Conservation (phyloP, 2,113 vertebrate genomes). For the Pterophyllum scalare region DNA sequence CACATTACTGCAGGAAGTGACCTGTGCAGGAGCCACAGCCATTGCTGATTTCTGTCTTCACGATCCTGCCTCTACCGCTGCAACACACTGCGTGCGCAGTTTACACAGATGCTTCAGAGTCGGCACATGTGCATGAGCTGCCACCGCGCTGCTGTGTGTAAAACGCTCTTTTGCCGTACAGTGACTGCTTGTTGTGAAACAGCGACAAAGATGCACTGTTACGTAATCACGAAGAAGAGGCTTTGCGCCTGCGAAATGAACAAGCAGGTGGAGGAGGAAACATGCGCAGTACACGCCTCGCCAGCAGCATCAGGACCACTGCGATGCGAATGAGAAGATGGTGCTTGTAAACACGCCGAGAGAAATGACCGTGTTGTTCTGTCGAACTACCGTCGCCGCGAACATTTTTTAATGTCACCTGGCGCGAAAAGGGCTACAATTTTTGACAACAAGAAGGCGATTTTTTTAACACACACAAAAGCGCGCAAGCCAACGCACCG, state of each 20-base stretch:
- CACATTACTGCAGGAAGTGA: slow-evolving; percentile 1
- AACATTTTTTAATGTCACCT: not conserved
- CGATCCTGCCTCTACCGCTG: not conserved
- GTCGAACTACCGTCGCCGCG: not conserved
- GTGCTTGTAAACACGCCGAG: slow-evolving; percentile 57
- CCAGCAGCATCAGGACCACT: slow-evolving; percentile 80
- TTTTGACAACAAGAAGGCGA: not conserved
- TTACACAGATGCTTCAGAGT: not conserved
- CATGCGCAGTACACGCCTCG: slow-evolving; percentile 73
- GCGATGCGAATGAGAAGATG: slow-evolving; percentile 49
- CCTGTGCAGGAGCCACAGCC: not conserved
- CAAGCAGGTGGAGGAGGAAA: slow-evolving; percentile 52
- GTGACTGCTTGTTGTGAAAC: not conserved
- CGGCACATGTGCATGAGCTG: not conserved
- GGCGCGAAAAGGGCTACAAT: not conserved
- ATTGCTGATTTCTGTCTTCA: not conserved
- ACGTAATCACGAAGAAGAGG: slow-evolving; percentile 48
- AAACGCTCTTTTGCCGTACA: not conserved
- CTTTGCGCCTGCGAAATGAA: slow-evolving; percentile 48
- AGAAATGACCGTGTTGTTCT: not conserved
- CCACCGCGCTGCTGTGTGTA: not conserved
- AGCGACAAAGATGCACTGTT: slow-evolving; percentile 28
- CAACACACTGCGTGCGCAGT: not conserved
- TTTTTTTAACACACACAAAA: too few relatives aligned
- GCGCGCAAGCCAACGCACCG: not conserved